Percentiles rank a stretch among this genome's conserved stretches.
Evolutionary conservation across 2,888 invertebrate genomes (phyloP).

Genomic region (Cephonodes hylas): DNA sequence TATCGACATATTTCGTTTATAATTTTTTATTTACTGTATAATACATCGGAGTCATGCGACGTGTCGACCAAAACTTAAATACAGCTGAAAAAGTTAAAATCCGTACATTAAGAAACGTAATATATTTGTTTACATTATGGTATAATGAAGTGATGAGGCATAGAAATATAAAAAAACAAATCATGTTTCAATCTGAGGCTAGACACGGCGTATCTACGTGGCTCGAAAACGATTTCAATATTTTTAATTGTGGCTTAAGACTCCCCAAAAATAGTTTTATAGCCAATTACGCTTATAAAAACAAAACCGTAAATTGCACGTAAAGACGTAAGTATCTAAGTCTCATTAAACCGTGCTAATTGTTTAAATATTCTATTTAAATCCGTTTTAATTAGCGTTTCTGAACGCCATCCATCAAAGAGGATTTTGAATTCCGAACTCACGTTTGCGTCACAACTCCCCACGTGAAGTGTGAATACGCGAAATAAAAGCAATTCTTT

Average conservation of each 20-base stretch:
- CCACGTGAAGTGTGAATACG: constrained; percentile 69
- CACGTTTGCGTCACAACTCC: constrained; percentile 59
- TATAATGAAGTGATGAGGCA: not conserved
- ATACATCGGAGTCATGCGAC: no score
- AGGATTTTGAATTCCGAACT: constrained; percentile 57
- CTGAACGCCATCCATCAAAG: constrained; percentile 54
- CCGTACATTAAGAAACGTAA: no score
- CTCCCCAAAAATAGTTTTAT: not conserved
- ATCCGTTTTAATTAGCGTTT: constrained; percentile 48
- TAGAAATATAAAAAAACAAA: not conserved
- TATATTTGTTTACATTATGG: no score
- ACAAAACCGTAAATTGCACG: not conserved
- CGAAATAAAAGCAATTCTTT: constrained; percentile 81
- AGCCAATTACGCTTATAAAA: not conserved
- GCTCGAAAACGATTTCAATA: not conserved
- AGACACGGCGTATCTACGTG: not conserved
- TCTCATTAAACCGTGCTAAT: constrained; percentile 45
- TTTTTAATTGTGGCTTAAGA: not conserved
- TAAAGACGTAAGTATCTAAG: not conserved
- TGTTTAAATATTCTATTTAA: constrained; percentile 44
- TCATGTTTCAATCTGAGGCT: not conserved
- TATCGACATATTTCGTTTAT: no score
- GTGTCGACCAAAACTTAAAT: not conserved
- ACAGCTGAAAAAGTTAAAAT: not conserved
- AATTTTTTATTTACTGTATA: no score